Evolutionary conservation across 1,140 invertebrate species (phyloP).

Genomic region (Camponotus pennsylvanicus): DNA sequence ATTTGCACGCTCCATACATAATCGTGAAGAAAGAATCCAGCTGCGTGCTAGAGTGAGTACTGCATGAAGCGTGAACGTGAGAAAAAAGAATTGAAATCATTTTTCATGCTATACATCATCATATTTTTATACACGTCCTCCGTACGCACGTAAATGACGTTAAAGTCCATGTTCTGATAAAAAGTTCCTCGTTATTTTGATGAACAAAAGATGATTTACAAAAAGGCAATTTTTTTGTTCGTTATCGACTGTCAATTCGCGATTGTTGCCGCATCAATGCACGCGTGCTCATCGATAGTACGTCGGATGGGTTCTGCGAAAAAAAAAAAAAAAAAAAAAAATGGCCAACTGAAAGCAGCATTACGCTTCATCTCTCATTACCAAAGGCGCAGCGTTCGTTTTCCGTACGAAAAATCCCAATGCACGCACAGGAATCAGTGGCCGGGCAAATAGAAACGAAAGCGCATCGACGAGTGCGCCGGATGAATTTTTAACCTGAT

Average conservation of each 20-base stretch:
- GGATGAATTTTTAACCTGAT: slow-evolving; percentile 61
- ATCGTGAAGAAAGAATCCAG: slow-evolving; percentile 34
- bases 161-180: not conserved
- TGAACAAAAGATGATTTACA: not conserved
- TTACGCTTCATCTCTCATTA: slow-evolving; percentile 39
- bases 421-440: slow-evolving; percentile 29
- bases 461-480: slow-evolving; percentile 31
- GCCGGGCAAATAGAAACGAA: slow-evolving; percentile 37
- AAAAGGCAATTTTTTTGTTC: slow-evolving; percentile 1
- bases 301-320: not conserved
- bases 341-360: slow-evolving; percentile 7
- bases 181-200: not conserved
- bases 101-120: not conserved
- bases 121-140: not conserved
- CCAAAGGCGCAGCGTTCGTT: not conserved
- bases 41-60: not conserved
- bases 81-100: slow-evolving; percentile 1
- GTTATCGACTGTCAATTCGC: slow-evolving; percentile 16
- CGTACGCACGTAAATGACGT: not conserved
- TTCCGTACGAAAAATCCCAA: slow-evolving; percentile 6
- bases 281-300: not conserved
- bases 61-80: not conserved
- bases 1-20: slow-evolving; percentile 47
- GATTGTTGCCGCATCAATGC: slow-evolving; percentile 17
- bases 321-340: not conserved